Percentiles rank a stretch among this genome's conserved stretches.
phyloP scores from a whole-genome alignment of 2,888 invertebrate genomes.

The Cosmia pyralina region DNA sequence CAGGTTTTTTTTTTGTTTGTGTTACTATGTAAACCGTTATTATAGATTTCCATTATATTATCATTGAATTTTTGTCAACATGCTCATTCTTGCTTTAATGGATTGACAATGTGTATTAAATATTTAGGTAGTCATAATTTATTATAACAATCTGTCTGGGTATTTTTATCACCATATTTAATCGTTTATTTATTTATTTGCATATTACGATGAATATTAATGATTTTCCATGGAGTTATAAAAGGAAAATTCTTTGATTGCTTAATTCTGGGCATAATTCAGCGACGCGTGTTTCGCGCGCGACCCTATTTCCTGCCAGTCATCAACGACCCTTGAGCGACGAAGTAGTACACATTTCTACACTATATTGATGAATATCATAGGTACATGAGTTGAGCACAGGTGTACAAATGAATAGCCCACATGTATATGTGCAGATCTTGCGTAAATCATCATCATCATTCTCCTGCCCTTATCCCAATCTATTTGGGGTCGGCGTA shows the following conservation, averaged over 20 bases:
- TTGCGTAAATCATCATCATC: no score
- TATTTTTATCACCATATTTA: not conserved
- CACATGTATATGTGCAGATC: no score
- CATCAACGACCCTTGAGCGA: conserved; percentile 35
- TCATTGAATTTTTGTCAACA: conserved; percentile 27
- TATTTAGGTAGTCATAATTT: conserved; percentile 8
- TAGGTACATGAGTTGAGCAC: not conserved
- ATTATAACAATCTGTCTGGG: not conserved
- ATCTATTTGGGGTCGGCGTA: no score
- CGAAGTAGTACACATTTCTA: not conserved
- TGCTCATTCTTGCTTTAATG: conserved; percentile 20
- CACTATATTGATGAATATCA: not conserved
- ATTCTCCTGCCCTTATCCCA: no score
- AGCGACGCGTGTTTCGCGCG: conserved; percentile 20
- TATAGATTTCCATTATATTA: conserved; percentile 26
- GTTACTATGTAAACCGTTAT: conserved; percentile 18
- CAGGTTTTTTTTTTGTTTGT: conserved; percentile 11
- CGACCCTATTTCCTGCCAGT: conserved; percentile 46
- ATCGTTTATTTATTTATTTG: conserved; percentile 6
- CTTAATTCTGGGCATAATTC: conserved; percentile 38
- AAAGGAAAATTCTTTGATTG: conserved; percentile 42
- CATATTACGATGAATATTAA: conserved; percentile 2
- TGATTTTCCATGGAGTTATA: not conserved
- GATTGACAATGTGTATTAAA: not conserved
- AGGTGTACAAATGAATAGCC: no score